Evolutionary conservation across 2,888 invertebrate species (phyloP), one percentile per base, ranked within the genome.

Genomic region (Erebia epiphron): DNA sequence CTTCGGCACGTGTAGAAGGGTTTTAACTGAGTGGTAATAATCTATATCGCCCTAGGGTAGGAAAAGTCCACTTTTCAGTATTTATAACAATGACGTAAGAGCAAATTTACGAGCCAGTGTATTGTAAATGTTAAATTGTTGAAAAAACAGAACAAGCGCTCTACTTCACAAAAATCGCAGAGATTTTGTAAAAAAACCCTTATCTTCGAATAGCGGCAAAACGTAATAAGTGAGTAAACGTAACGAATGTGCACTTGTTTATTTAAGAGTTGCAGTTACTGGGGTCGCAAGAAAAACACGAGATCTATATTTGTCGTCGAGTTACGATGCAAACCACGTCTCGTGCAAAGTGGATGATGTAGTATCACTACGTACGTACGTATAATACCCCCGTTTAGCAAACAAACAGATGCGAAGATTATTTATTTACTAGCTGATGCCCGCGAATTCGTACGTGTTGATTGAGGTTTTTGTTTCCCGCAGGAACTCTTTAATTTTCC

Each of bases 281-380:
- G 52, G 41, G 43, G 41, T 16, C 65, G 43, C 18, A 52, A 35
- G 64, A n/a, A 35, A 52, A 35, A 64, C 64, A 54, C 41, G 65
- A 56, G 52, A 54, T 7, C 18, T 18, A 14, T 56, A 52, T 65
- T 65, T 65, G 65, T 65, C 65, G 18, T 43, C 50, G 13, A 65
- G 65, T 56, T 65, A 56, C 14, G 49, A 76, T 68, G 61, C 76
- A 52, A 68, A 64, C 58, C 76, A 76, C 75, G 76, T 76, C 57
- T 61, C 68, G 71, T 21, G 67, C 56, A 72, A 69, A 75, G 73
- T 72, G 73, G 70, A 75, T 75, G 75, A 75, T 76, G 68, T 69
- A 75, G 71, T 67, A 70, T 72, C 72, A 76, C 67, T 73, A 72
- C 68, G 62, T 49, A 72, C 68, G 43, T 43, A 62, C 41, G 61